Evolutionary conservation across 2,797 vertebrate species (phyloP), one percentile per base, ranked within the genome.

Genomic region (Alauda arvensis): DNA sequence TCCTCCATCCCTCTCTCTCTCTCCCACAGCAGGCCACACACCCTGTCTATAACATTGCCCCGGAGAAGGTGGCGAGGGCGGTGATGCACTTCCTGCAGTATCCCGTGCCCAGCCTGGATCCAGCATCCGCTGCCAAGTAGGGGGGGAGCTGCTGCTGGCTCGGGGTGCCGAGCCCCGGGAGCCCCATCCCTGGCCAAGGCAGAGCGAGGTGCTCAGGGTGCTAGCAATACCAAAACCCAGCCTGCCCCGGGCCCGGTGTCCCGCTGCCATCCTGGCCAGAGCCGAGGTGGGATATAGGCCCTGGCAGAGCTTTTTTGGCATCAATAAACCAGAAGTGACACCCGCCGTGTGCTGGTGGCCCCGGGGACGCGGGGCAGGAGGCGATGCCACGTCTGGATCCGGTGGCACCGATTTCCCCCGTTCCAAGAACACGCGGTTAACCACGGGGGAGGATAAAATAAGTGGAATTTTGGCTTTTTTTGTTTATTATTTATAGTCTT

Each of bases 1-100:
- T 20, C 39, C 16, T 52, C 3, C 34, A 17, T 56, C 15, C 8
- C 42, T 29, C 18, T 46, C 25, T 46, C 25, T 37, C 37, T 43
- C 21, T 46, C 67, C 63, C 29, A 21, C 83, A 99, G 99, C 98
- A 98, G 69, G 97, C 98, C 24, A 99, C 98, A 7, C 98, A 99
- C 92, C 99, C 99, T 0, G 98, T 99, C 63, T 99, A 99, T 97
- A 99, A 99, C 95, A 98, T 99, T n/a, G 95, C 97, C 63, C 99
- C 99, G 0, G 98, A 98, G 83, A 99, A 98, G 94, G 99, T 99
- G 86, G 97, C 97, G 74, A 96, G 95, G 53, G 99, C 99, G 0
- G 94, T 98, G 85, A 96, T 98, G 90, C 90, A 98, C 89, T 99
- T 99, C 87, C 97, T 97, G 91, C 97, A 91, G 92, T 97, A 98